Percentiles rank a stretch among this genome's conserved stretches.
phyloP scores from a whole-genome alignment of 2,888 invertebrate genomes.

The Pantelozetes paolii region DNA sequence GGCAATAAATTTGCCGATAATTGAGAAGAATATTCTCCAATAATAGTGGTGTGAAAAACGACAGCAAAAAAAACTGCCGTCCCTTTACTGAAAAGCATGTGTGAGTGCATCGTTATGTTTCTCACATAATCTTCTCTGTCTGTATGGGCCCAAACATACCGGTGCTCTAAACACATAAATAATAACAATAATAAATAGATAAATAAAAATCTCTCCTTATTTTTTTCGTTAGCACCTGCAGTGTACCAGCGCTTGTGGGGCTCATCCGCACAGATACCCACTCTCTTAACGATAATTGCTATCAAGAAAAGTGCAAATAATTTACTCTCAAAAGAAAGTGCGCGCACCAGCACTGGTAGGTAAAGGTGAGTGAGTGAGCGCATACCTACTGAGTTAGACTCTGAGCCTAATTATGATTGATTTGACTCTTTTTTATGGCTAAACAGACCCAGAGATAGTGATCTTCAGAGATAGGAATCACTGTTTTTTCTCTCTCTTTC shows the following conservation, averaged over 20 bases:
- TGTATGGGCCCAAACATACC: background rate
- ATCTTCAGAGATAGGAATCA: background rate
- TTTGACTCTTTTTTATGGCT: slow-evolving; percentile 13
- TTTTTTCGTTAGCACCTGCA: slow-evolving; percentile 23
- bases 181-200: slow-evolving; percentile 23
- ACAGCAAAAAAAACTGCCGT: no score
- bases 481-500: background rate
- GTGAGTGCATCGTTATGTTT: no score
- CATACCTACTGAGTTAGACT: background rate
- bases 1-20: background rate
- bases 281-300: slow-evolving; percentile 16
- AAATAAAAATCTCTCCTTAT: background rate
- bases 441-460: background rate
- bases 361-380: slow-evolving; percentile 6
- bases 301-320: no score
- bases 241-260: background rate
- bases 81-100: no score
- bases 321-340: no score
- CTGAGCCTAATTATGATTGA: slow-evolving; percentile 23
- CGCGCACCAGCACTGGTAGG: no score
- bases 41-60: no score
- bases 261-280: background rate
- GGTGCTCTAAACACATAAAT: slow-evolving; percentile 10
- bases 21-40: background rate
- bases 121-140: no score